phyloP scores from a whole-genome alignment of 1,140 invertebrate genomes.

The Scaptomyza montana region DNA sequence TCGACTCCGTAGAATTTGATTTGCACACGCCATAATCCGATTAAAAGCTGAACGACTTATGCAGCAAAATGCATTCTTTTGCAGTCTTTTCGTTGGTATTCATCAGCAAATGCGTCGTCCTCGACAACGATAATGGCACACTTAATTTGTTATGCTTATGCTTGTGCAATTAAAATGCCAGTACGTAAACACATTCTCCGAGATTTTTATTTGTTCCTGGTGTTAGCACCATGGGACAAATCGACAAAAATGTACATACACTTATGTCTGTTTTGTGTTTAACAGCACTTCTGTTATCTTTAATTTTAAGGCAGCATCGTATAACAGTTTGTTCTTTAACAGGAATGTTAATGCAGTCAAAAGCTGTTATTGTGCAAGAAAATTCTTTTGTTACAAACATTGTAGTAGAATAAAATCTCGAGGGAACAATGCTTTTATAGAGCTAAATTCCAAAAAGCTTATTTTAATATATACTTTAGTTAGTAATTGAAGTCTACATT shows the following conservation, averaged over 20 bases:
- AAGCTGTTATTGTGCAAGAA: not conserved
- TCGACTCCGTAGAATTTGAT: conserved; percentile 24
- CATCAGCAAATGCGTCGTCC: conserved; percentile 19
- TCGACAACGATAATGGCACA: conserved; percentile 29
- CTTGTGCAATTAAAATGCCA: conserved; percentile 66
- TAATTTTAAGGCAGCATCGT: not conserved
- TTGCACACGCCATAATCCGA: conserved; percentile 57
- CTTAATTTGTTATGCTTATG: conserved; percentile 30
- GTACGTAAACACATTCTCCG: conserved; percentile 4
- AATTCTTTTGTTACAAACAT: not conserved
- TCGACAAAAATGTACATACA: not conserved
- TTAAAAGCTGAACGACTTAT: conserved; percentile 66
- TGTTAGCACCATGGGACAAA: conserved; percentile 15
- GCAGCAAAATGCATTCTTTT: conserved; percentile 55
- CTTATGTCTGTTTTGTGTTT: not conserved
- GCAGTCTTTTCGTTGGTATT: not conserved
- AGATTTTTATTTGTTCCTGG: conserved; percentile 9
- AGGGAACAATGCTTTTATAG: not conserved
- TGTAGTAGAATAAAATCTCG: not conserved
- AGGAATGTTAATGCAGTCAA: conserved; percentile 10
- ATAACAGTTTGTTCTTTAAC: conserved; percentile 9
- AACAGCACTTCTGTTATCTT: not conserved
- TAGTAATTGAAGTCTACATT: not conserved
- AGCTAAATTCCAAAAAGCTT: conserved; percentile 14
- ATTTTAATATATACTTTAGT: conserved; percentile 4